Conservation (phyloP, 1,140 invertebrate genomes). For the Zaprionus nigranus region DNA sequence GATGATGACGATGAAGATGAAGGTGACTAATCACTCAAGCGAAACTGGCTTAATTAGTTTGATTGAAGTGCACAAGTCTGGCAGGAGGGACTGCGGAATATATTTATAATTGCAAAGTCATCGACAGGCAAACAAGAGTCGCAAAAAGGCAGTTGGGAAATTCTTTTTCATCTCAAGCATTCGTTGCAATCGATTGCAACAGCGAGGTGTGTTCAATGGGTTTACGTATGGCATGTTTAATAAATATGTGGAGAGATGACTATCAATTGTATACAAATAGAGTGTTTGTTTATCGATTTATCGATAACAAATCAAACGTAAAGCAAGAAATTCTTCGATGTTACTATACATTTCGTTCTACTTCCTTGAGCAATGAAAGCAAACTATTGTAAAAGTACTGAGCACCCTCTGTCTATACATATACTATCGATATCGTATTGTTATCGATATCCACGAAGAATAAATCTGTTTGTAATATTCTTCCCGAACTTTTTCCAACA, state of each 20-base stretch:
- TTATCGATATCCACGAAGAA: background rate
- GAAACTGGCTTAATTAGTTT: constrained; percentile 4
- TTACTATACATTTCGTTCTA: background rate
- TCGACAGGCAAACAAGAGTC: background rate
- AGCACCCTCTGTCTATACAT: background rate
- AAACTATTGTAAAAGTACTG: no score
- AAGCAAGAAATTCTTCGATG: background rate
- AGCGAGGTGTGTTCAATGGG: background rate
- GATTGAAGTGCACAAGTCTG: background rate
- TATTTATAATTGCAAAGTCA: background rate
- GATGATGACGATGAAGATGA: background rate
- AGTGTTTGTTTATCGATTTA: background rate
- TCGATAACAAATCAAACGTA: background rate
- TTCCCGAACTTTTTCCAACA: background rate
- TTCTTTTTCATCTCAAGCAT: background rate
- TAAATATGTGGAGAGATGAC: background rate
- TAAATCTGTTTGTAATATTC: background rate
- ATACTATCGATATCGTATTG: background rate
- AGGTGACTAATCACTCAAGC: background rate
- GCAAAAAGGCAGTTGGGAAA: background rate
- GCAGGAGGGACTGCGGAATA: background rate
- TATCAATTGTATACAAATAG: background rate
- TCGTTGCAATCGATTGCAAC: background rate
- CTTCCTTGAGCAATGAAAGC: no score
- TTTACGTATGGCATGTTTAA: background rate